Base-by-base conservation (phyloP, 2,797 vertebrate species). In the Urosaurus nigricauda region DNA sequence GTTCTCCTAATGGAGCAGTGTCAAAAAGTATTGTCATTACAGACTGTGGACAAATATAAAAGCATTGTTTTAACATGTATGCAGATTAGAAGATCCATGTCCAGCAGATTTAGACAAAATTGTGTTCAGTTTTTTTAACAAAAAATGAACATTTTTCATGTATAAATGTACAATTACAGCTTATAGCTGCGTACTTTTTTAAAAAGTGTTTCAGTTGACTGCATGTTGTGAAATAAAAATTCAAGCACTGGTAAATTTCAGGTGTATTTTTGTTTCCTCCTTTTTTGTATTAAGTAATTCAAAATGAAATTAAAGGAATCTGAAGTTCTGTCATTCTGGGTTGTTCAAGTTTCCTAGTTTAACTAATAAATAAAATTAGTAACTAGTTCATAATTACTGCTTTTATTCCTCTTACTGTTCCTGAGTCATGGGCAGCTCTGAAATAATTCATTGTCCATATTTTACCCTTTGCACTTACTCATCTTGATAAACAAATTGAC, bases 1-100 rank as follows among this genome's bases (percentile, higher is more conserved):
- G 98, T 93, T 97, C 98, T 77, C 97, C 97, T 90, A 93, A 93
- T 85, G 98, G 98, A 19, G 53, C 37, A 79, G 98, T 98, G 80
- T 95, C 96, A 37, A 98, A 97, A 96, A 98, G 92, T 96, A 95
- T 99, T 87, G 95, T 96, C 65, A 96, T 99, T 91, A 97, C 96
- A 89, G 97, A 98, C 91, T 99, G 98, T 95, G 99, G 99, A 85
- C 97, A 99, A 95, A 94, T 98, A 93, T 98, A 97, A 96, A 96
- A 91, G 92, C 87, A 93, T 92, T 93, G 87, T 92, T 92, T 92
- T 95, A 92, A 91, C 88, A 94, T 92, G 90, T 94, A 90, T 85
- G 90, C 90, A 90, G 92, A 94, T 90, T 87, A 90, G 92, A 94
- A 94, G 91, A 94, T 96, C 90, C 84, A 93, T 93, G 93, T 91